Percentiles rank a stretch among this genome's conserved stretches.
These are phyloP conservation scores for Odontothrips loti DNA, from an alignment of 2,888 invertebrate genomes.

Conservation along the genomic window DNA sequence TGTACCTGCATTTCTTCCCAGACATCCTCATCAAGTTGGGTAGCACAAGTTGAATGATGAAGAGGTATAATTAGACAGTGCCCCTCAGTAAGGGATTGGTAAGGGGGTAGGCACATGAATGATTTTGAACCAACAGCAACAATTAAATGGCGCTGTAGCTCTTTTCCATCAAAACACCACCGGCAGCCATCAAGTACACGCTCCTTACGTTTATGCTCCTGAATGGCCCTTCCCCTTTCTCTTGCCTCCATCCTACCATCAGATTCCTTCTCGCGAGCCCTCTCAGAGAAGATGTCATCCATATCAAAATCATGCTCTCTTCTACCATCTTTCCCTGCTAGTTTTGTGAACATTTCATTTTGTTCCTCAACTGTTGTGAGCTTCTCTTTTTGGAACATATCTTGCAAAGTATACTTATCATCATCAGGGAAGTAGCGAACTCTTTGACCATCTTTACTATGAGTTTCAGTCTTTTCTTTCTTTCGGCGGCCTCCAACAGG, in stretches of 20 bases:
- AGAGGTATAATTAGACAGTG: constrained; percentile 85
- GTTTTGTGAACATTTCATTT: constrained; percentile 71
- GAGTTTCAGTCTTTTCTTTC: constrained; percentile 63
- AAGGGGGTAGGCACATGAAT: constrained; percentile 78
- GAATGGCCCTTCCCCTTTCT: constrained; percentile 63
- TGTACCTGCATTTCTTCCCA: constrained; percentile 80
- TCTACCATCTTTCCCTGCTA: constrained; percentile 54
- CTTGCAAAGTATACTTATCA: constrained; percentile 76
- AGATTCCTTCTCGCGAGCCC: constrained; percentile 63
- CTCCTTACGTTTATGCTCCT: constrained; percentile 65
- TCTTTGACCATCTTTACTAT: constrained; percentile 59
- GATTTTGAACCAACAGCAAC: constrained; percentile 72
- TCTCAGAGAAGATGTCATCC: constrained; percentile 80
- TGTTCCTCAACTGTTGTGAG: constrained; percentile 73
- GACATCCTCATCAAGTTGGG: constrained; percentile 88
- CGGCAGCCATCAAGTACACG: constrained; percentile 73
- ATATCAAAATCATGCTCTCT: constrained; percentile 51
- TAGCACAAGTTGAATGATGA: constrained; percentile 72
- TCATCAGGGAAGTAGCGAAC: constrained; percentile 84
- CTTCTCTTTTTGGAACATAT: constrained; percentile 81
- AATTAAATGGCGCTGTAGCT: constrained; percentile 78
- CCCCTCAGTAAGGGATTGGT: constrained; percentile 73
- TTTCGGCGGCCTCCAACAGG: constrained; percentile 48
- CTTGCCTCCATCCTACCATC: constrained; percentile 58
- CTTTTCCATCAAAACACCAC: constrained; percentile 75